These are phyloP conservation scores for Hydractinia symbiolongicarpus DNA, from an alignment of 30 jellyfish, hydroid and myxozoan species.

Conservation along the genomic window DNA sequence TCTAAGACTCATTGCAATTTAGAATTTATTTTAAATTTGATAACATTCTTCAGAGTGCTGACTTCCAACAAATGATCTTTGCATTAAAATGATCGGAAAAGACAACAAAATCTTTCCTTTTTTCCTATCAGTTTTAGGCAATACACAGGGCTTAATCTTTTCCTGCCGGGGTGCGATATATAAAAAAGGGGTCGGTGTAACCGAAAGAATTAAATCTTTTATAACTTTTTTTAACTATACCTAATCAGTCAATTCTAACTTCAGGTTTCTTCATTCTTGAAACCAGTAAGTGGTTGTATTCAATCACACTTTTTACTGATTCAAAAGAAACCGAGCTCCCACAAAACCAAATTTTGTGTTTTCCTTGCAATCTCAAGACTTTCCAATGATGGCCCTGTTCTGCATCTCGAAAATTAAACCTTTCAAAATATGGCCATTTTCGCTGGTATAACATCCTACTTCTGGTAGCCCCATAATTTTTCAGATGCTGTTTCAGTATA, in stretches of 20 bases:
- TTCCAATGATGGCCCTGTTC: slow-evolving; percentile 57
- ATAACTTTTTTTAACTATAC: too few species aligned
- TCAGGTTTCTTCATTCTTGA: slow-evolving; percentile 46
- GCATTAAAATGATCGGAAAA: too few species aligned
- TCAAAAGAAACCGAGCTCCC: slow-evolving; percentile 90
- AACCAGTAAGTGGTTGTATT: slow-evolving; percentile 60
- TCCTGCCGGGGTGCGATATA: too few species aligned
- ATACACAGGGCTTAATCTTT: too few species aligned
- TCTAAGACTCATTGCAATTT: too few species aligned
- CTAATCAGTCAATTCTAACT: not conserved
- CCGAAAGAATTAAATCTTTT: too few species aligned
- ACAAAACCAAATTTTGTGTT: slow-evolving; percentile 77
- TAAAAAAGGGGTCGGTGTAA: too few species aligned
- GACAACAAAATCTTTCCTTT: too few species aligned
- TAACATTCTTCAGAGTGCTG: too few species aligned
- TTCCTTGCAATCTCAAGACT: slow-evolving; percentile 70
- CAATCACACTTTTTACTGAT: slow-evolving; percentile 75
- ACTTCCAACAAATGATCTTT: too few species aligned
- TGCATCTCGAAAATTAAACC: slow-evolving; percentile 47
- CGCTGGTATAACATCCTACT: slow-evolving; percentile 13
- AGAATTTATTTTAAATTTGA: too few species aligned
- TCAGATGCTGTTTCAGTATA: not conserved
- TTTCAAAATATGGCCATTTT: slow-evolving; percentile 56
- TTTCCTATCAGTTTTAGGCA: too few species aligned
- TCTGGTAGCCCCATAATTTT: not conserved